Evolutionary conservation across 2,888 invertebrate species (phyloP).

Genomic region (Exocentrus adspersus): DNA sequence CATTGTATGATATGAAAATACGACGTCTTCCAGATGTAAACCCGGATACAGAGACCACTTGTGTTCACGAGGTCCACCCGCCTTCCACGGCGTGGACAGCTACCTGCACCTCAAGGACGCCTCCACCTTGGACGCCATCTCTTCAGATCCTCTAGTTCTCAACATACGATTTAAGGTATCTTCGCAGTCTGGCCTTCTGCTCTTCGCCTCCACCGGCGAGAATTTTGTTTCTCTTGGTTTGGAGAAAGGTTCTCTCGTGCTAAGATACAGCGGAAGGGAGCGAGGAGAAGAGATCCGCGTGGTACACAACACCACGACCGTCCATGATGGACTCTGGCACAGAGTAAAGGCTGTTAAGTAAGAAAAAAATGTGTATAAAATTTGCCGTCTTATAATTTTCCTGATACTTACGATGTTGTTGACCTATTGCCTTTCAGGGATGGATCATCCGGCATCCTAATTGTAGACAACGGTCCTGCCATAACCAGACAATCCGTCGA

Average conservation of each 20-base stretch:
- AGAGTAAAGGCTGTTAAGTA: constrained; percentile 79
- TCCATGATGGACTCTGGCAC: constrained; percentile 92
- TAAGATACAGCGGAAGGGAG: constrained; percentile 87
- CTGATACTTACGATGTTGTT: not conserved
- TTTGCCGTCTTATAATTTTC: too few species aligned
- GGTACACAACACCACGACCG: constrained; percentile 83
- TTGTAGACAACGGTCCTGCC: constrained; percentile 88
- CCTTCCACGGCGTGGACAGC: constrained; percentile 85
- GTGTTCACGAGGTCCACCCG: constrained; percentile 71
- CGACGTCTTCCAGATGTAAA: constrained; percentile 68
- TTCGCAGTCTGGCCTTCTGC: constrained; percentile 76
- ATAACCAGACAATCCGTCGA: constrained; percentile 86
- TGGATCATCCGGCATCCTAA: constrained; percentile 84
- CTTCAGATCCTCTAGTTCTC: constrained; percentile 86
- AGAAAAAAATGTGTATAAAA: too few species aligned
- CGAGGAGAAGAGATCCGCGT: constrained; percentile 86
- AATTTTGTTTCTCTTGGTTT: constrained; percentile 89
- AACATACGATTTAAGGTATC: constrained; percentile 86
- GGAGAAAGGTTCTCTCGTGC: constrained; percentile 77
- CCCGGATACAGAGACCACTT: constrained; percentile 66
- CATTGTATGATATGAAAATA: too few species aligned
- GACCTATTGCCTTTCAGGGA: constrained; percentile 71
- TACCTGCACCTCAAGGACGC: constrained; percentile 90
- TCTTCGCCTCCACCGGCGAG: constrained; percentile 84
- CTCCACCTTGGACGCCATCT: constrained; percentile 84